Percentiles rank a stretch among this genome's conserved stretches.
These are phyloP conservation scores for Scrobipalpa costella DNA, from an alignment of 2,888 invertebrate species.

Conservation along the genomic window DNA sequence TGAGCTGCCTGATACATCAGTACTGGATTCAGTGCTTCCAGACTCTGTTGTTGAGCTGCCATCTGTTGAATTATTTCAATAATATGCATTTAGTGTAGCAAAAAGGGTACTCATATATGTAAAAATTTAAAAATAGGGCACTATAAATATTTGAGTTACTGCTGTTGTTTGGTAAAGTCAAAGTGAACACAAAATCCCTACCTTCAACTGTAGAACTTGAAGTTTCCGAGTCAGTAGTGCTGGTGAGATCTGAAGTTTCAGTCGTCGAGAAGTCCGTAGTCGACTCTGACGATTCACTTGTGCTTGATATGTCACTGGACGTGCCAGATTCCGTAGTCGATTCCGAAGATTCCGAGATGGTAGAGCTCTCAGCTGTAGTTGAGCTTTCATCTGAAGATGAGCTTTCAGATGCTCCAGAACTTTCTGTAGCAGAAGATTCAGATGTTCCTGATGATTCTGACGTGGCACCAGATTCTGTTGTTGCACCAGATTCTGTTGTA, in stretches of 20 bases:
- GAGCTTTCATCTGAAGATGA: neutral
- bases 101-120: too few relatives aligned
- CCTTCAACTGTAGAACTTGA: conserved; percentile 9
- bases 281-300: neutral
- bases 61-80: conserved; percentile 9
- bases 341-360: conserved; percentile 12
- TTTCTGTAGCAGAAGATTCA: conserved; percentile 26
- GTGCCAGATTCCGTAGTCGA: conserved; percentile 22
- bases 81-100: too few relatives aligned
- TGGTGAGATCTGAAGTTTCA: conserved; percentile 11
- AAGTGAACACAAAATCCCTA: neutral
- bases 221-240: neutral
- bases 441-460: conserved; percentile 32
- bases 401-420: conserved; percentile 11
- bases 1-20: conserved; percentile 21
- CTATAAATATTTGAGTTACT: neutral
- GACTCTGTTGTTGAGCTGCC: conserved; percentile 27
- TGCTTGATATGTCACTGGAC: neutral
- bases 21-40: conserved; percentile 27
- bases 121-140: neutral
- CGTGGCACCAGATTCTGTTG: conserved; percentile 31
- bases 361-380: conserved; percentile 5
- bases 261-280: conserved; percentile 16
- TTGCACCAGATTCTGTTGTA: conserved; percentile 32
- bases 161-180: neutral